Evolutionary conservation across 1,140 invertebrate genomes (phyloP).

Genomic region (Nasonia vitripennis): DNA sequence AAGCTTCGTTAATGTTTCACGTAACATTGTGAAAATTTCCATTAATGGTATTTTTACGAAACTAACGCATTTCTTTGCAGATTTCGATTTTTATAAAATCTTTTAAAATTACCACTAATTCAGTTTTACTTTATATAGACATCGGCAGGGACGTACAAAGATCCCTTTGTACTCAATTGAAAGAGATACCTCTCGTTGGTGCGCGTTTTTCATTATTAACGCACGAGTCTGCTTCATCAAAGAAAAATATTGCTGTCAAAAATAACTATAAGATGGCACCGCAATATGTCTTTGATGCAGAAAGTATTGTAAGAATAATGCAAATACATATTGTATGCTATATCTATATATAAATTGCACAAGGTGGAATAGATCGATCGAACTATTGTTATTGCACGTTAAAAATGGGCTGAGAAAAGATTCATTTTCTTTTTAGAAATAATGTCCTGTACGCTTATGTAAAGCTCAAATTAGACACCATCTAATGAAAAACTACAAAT

Average conservation of each 20-base stretch:
- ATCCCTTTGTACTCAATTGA: no score
- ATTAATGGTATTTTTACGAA: background rate
- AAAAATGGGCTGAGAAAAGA: constrained; percentile 13
- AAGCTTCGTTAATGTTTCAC: background rate
- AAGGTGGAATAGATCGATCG: background rate
- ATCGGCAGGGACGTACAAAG: background rate
- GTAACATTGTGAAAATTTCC: background rate
- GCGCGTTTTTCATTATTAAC: no score
- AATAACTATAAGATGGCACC: constrained; percentile 42
- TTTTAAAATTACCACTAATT: background rate
- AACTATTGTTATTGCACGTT: constrained; percentile 32
- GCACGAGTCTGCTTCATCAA: background rate
- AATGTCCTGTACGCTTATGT: background rate
- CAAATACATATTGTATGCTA: background rate
- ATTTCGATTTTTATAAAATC: background rate
- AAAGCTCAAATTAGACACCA: background rate
- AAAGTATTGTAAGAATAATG: background rate
- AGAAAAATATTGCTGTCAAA: constrained; percentile 4
- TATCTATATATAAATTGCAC: constrained; percentile 19
- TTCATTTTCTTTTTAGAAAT: constrained; percentile 16
- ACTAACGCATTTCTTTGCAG: background rate
- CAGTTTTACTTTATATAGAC: background rate
- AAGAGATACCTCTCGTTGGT: no score
- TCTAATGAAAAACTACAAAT: background rate
- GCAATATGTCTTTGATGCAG: constrained; percentile 31